phyloP scores from a whole-genome alignment of 2,113 vertebrate genomes.

The Lampris megalopsis region DNA sequence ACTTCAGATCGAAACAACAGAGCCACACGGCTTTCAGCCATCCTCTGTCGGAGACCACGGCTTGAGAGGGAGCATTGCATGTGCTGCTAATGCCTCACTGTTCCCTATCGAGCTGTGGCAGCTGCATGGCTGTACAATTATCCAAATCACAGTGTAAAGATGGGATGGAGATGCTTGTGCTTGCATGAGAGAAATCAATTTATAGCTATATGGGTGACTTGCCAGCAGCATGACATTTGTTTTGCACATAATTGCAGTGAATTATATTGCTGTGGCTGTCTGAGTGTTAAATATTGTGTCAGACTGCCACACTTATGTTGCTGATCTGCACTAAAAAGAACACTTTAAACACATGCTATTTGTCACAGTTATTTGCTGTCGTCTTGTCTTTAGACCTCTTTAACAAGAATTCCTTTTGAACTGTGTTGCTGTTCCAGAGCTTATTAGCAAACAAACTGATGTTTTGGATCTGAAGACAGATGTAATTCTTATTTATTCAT shows the following conservation, averaged over 20 bases:
- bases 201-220: constrained; percentile 1
- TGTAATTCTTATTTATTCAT: constrained; percentile 51
- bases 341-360: constrained; percentile 60
- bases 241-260: constrained; percentile 52
- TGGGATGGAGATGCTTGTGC: constrained; percentile 1
- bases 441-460: constrained; percentile 37
- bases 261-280: constrained; percentile 48
- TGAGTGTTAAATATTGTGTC: constrained; percentile 67
- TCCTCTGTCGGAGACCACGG: constrained; percentile 24
- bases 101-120: background rate
- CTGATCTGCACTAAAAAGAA: constrained; percentile 57
- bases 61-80: background rate
- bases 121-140: background rate
- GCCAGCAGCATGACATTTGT: constrained; percentile 20
- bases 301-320: constrained; percentile 59
- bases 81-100: background rate
- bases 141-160: constrained; percentile 4
- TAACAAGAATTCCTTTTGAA: constrained; percentile 29
- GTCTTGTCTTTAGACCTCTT: constrained; percentile 41
- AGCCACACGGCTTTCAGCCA: constrained; percentile 26
- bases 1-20: constrained; percentile 19
- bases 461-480: constrained; percentile 36
- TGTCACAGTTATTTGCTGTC: constrained; percentile 70
- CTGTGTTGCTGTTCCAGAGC: constrained; percentile 35
- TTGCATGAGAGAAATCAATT: constrained; percentile 26